phyloP scores from a whole-genome alignment of 2,888 invertebrate species.

The Athalia cordata region DNA sequence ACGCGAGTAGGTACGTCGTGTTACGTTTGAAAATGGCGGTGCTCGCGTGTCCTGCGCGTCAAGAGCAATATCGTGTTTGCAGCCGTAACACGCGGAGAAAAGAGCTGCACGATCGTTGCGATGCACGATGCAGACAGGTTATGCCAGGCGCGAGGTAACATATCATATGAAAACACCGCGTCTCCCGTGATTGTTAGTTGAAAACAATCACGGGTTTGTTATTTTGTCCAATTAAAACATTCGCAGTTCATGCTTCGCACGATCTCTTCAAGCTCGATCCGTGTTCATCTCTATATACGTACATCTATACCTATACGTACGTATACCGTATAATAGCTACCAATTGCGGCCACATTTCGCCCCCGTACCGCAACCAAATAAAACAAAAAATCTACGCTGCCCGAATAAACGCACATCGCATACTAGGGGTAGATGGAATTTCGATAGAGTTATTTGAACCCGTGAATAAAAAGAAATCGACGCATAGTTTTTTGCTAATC shows the following conservation, averaged over 20 bases:
- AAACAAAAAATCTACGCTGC: too few species aligned
- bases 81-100: not conserved
- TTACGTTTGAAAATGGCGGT: conserved; percentile 18
- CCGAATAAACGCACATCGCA: too few species aligned
- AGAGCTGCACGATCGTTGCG: not conserved
- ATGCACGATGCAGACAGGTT: not conserved
- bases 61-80: not conserved
- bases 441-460: too few species aligned
- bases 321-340: too few species aligned
- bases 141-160: conserved; percentile 23
- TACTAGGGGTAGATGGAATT: too few species aligned
- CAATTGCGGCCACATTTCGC: too few species aligned
- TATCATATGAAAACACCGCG: conserved; percentile 1
- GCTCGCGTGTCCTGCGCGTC: conserved; percentile 5
- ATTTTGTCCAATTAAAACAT: conserved; percentile 60
- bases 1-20: not conserved
- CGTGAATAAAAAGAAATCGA: too few species aligned
- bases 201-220: conserved; percentile 57
- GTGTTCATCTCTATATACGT: not conserved
- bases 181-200: conserved; percentile 42
- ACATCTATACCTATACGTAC: not conserved
- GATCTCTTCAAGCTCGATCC: not conserved
- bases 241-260: conserved; percentile 42
- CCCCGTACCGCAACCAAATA: too few species aligned
- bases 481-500: too few species aligned